A percentile compares a stretch with the other conserved stretches of the same genome.
These are phyloP conservation scores for Scarus forsteni DNA, from an alignment of 2,797 vertebrate genomes.

Conservation along the genomic window DNA sequence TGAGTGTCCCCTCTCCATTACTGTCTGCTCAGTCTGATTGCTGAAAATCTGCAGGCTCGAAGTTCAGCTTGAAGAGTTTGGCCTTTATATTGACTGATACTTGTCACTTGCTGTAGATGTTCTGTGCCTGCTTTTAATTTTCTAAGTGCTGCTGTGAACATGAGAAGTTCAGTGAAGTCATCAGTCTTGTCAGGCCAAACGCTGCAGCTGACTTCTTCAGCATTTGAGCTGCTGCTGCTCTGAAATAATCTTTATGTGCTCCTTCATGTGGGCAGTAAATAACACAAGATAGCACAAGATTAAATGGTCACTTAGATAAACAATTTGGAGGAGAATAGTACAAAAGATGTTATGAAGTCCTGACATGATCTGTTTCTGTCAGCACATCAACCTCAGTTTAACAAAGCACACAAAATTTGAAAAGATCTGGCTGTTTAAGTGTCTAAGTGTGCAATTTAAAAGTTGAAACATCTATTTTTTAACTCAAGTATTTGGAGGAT, in stretches of 20 bases:
- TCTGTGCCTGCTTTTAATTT: slow-evolving; percentile 22
- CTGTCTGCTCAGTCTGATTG: neutral
- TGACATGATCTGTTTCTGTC: neutral
- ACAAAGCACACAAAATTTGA: neutral
- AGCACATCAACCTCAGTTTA: neutral
- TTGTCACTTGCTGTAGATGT: neutral
- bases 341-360: neutral
- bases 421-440: too few species aligned
- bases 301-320: too few species aligned
- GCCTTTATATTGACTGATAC: neutral
- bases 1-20: slow-evolving; percentile 78
- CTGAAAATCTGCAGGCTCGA: neutral
- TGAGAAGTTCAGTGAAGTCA: slow-evolving; percentile 50
- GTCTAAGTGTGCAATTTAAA: neutral
- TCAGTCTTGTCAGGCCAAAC: slow-evolving; percentile 1
- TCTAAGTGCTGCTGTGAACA: slow-evolving; percentile 49
- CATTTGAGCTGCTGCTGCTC: slow-evolving; percentile 2
- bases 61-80: neutral
- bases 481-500: neutral
- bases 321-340: too few species aligned
- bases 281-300: too few species aligned
- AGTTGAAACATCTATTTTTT: neutral
- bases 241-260: neutral
- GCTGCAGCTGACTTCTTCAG: slow-evolving; percentile 13
- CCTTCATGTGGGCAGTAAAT: neutral